Evolutionary conservation across 2,113 vertebrate species (phyloP).

Genomic region (Corapipo altera): DNA sequence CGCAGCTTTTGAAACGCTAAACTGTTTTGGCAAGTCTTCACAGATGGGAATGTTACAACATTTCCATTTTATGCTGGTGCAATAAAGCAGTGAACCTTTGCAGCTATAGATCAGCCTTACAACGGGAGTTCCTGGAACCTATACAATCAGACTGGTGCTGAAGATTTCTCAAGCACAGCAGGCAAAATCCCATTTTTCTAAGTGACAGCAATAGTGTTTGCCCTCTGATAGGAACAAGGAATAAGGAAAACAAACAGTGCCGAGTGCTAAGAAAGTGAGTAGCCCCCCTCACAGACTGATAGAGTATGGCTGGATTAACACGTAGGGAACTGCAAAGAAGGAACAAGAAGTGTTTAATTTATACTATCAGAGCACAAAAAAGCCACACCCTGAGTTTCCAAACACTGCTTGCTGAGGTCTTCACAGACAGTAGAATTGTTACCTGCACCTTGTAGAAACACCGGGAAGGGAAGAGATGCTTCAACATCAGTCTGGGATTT

Average conservation of each 20-base stretch:
- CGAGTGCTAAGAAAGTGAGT: not conserved
- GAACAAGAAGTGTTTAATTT: not conserved
- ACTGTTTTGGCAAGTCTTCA: constrained; percentile 75
- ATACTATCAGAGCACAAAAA: not conserved
- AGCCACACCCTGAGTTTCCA: not conserved
- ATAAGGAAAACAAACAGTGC: constrained; percentile 39
- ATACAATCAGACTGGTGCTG: constrained; percentile 13
- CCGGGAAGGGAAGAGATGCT: not conserved
- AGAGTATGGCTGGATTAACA: not conserved
- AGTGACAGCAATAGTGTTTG: constrained; percentile 45
- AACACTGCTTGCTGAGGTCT: not conserved
- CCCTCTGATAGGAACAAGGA: constrained; percentile 25
- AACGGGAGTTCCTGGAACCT: constrained; percentile 40
- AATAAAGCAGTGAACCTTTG: constrained; percentile 67
- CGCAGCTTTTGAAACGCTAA: constrained; percentile 73
- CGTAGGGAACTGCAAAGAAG: not conserved
- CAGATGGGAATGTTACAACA: constrained; percentile 64
- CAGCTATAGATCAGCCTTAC: constrained; percentile 51
- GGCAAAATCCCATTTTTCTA: constrained; percentile 55
- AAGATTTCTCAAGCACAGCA: constrained; percentile 51
- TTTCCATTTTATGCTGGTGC: constrained; percentile 71
- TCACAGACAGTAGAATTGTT: not conserved
- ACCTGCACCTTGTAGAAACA: not conserved
- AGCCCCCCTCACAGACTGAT: not conserved
- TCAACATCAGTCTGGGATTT: not conserved